These are phyloP conservation scores for Trididemnum clinides DNA, from an alignment of 23 tunicate genomes.

Conservation along the genomic window DNA sequence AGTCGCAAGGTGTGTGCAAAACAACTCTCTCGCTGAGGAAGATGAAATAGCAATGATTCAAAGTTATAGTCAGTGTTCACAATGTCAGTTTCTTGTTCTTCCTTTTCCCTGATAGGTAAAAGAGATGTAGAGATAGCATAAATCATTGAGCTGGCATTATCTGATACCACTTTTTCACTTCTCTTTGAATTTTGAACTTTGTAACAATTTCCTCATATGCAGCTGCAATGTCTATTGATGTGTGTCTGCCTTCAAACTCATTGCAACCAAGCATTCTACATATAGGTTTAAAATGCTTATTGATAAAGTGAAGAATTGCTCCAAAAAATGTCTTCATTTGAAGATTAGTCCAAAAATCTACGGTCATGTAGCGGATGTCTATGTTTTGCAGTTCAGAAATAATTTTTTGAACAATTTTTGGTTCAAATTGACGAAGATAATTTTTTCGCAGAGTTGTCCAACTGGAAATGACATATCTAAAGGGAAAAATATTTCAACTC, in stretches of 20 bases:
- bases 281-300: background rate
- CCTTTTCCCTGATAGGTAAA: background rate
- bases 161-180: conserved; percentile 1
- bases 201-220: conserved; percentile 3
- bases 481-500: too few species aligned
- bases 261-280: conserved; percentile 7
- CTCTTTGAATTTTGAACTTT: background rate
- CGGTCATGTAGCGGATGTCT: background rate
- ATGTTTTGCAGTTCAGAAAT: conserved; percentile 6
- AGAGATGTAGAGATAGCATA: background rate
- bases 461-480: background rate
- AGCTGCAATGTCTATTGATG: background rate
- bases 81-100: conserved; percentile 11
- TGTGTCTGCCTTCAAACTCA: conserved; percentile 2
- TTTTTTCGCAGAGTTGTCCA: background rate
- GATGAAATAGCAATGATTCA: conserved; percentile 5
- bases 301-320: background rate
- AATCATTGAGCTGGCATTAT: conserved; percentile 11
- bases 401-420: background rate
- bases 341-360: conserved; percentile 1
- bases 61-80: background rate
- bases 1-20: conserved; percentile 1
- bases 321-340: conserved; percentile 4
- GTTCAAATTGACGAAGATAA: conserved; percentile 1
- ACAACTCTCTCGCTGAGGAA: conserved; percentile 20